Conservation (phyloP, 92 coral and sea anemone species). For the Heteractis magnifica region DNA sequence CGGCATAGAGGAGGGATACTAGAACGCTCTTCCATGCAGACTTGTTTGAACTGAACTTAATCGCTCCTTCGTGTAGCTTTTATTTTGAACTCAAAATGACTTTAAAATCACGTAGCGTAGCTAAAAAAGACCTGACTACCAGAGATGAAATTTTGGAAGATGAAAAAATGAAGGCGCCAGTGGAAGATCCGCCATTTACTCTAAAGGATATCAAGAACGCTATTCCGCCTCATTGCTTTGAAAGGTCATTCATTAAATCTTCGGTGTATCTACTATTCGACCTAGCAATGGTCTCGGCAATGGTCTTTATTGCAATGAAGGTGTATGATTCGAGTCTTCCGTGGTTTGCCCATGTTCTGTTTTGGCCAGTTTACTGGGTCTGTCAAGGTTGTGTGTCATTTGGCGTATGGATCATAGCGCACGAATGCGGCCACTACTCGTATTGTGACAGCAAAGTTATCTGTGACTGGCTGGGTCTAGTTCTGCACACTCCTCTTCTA, state of each 20-base stretch:
- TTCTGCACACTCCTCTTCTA: slow-evolving; percentile 62
- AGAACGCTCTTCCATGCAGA: not conserved
- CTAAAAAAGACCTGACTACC: not conserved
- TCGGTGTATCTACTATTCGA: slow-evolving; percentile 58
- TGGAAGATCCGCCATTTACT: slow-evolving; percentile 70
- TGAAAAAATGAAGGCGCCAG: slow-evolving; percentile 22
- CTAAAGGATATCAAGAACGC: slow-evolving; percentile 78
- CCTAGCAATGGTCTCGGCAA: slow-evolving; percentile 44
- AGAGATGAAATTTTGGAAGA: slow-evolving; percentile 1
- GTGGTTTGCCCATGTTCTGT: slow-evolving; percentile 53
- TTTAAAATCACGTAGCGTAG: not conserved
- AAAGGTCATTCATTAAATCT: slow-evolving; percentile 68
- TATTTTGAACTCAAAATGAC: not conserved
- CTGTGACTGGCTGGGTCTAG: slow-evolving; percentile 74
- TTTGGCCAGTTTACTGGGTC: slow-evolving; percentile 91
- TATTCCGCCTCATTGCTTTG: slow-evolving; percentile 81
- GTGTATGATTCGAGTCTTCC: slow-evolving; percentile 64
- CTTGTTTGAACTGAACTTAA: not conserved
- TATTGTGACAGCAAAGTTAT: slow-evolving; percentile 70
- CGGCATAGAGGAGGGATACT: not conserved
- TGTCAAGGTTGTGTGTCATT: slow-evolving; percentile 85
- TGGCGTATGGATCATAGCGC: slow-evolving; percentile 83
- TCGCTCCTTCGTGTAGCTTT: too few relatives aligned
- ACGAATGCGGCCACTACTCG: slow-evolving; percentile 88
- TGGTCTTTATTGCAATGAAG: slow-evolving; percentile 47